A percentile compares a stretch with the other conserved stretches of the same genome.
phyloP scores from a whole-genome alignment of 2,113 vertebrate species.

The Oxyura jamaicensis region DNA sequence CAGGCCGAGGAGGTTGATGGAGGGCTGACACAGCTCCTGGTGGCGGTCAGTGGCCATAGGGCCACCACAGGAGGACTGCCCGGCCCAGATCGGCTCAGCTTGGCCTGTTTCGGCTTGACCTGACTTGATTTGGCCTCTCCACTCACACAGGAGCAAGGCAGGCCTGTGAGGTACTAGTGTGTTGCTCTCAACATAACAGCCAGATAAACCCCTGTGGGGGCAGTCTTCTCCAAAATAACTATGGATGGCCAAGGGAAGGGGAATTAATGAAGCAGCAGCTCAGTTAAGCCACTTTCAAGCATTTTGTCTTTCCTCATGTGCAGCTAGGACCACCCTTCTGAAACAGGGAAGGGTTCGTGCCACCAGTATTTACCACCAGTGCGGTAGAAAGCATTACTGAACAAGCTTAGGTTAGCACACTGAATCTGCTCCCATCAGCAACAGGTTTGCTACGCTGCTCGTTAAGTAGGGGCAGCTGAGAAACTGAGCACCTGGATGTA shows the following conservation, averaged over 20 bases:
- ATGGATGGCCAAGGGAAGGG: background rate
- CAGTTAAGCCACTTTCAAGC: background rate
- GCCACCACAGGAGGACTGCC: background rate
- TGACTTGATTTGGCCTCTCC: too few relatives aligned
- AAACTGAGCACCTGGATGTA: background rate
- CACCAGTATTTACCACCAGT: background rate
- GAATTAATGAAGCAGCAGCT: background rate
- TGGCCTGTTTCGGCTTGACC: background rate
- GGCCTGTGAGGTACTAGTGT: background rate
- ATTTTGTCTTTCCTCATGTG: background rate
- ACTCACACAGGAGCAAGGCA: background rate
- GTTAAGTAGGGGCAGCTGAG: background rate
- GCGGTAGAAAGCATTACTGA: background rate
- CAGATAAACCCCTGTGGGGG: background rate
- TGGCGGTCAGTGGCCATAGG: background rate
- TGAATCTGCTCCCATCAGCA: background rate
- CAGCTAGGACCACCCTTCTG: background rate
- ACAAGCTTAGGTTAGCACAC: background rate
- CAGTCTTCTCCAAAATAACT: background rate
- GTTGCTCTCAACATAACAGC: background rate
- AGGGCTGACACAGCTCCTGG: background rate
- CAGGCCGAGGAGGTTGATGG: background rate
- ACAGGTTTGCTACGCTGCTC: background rate
- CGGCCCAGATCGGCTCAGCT: accelerated
- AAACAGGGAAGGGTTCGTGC: background rate